Conservation (phyloP, 2,888 invertebrate species). For the Tridacna crocea region DNA sequence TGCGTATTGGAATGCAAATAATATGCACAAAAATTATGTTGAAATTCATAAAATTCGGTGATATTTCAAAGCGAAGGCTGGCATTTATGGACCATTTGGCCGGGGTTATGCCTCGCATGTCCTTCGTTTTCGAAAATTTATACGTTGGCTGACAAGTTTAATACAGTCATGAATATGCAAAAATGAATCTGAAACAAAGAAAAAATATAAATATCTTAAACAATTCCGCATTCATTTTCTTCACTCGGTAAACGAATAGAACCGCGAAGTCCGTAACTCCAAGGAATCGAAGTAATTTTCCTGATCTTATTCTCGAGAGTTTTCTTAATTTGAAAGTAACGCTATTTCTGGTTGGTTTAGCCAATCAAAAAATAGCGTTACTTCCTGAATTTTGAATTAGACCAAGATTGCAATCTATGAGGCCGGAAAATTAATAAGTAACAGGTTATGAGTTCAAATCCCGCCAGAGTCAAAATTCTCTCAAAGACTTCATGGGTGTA, state of each 20-base stretch:
- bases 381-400: too few relatives aligned
- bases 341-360: too few relatives aligned
- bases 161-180: slow-evolving; percentile 17
- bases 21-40: slow-evolving; percentile 13
- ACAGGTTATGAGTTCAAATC: too few relatives aligned
- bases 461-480: too few relatives aligned
- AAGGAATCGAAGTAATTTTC: too few relatives aligned
- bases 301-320: too few relatives aligned
- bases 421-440: too few relatives aligned
- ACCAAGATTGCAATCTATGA: too few relatives aligned
- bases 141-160: slow-evolving; percentile 5
- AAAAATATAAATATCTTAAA: not conserved
- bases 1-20: slow-evolving; percentile 13
- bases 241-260: not conserved
- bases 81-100: slow-evolving; percentile 18
- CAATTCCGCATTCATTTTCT: slow-evolving; percentile 1
- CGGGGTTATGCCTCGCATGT: not conserved
- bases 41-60: slow-evolving; percentile 15
- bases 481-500: too few relatives aligned
- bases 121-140: slow-evolving; percentile 17
- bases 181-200: not conserved
- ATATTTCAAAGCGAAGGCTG: slow-evolving; percentile 15
- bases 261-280: not conserved
- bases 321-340: too few relatives aligned
- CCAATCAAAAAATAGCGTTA: too few relatives aligned